These are phyloP conservation scores for Buathra laborator DNA, from an alignment of 2,888 invertebrate genomes.

Conservation along the genomic window DNA sequence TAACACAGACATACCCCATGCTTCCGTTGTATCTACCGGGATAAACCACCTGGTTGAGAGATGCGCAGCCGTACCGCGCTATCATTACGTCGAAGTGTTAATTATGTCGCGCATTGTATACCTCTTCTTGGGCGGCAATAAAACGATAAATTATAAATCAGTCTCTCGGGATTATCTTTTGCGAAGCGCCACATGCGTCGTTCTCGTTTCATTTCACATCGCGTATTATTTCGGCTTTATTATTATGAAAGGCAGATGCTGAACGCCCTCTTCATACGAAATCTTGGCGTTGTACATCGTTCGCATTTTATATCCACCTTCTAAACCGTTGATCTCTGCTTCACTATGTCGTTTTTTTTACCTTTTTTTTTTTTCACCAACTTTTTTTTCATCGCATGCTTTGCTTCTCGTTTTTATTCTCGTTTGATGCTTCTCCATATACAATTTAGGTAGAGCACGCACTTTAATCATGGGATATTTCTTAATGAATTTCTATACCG, in stretches of 20 bases:
- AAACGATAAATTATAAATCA: slow-evolving; percentile 72
- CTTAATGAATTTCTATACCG: slow-evolving; percentile 62
- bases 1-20: background rate
- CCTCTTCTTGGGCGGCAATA: slow-evolving; percentile 56
- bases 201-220: slow-evolving; percentile 27
- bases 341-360: background rate
- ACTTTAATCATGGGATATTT: slow-evolving; percentile 64
- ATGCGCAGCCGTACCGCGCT: slow-evolving; percentile 31
- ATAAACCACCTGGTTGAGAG: slow-evolving; percentile 43
- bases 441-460: slow-evolving; percentile 48
- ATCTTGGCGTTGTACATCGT: background rate
- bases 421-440: slow-evolving; percentile 23
- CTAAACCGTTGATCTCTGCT: background rate
- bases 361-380: slow-evolving; percentile 11
- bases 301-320: slow-evolving; percentile 2
- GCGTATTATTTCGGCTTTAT: slow-evolving; percentile 44
- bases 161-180: slow-evolving; percentile 27
- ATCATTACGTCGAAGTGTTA: slow-evolving; percentile 69
- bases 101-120: slow-evolving; percentile 64
- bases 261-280: slow-evolving; percentile 46
- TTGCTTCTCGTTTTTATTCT: slow-evolving; percentile 34
- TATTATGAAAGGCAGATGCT: slow-evolving; percentile 68
- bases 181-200: background rate
- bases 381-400: slow-evolving; percentile 4
- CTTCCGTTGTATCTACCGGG: slow-evolving; percentile 1